Evolutionary conservation across 2,113 vertebrate species (phyloP), one percentile per base, ranked within the genome.

Genomic region (Gopherus evgoodei): DNA sequence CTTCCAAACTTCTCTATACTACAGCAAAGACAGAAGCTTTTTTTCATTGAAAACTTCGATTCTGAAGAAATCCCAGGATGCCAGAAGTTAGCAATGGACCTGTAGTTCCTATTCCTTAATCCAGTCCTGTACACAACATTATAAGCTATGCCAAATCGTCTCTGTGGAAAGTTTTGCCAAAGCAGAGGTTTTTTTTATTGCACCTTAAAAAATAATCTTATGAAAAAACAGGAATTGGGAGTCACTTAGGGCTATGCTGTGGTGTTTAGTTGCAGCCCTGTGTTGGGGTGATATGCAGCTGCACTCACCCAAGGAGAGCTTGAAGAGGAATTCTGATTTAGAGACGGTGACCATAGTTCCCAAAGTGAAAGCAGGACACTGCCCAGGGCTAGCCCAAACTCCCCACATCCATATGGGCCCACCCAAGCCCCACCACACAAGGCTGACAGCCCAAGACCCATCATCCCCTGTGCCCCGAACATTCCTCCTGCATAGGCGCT

Each of bases 261-360:
- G n/a, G 13, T 25, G 47, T 80, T 83, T 93, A 1, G 7, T 52
- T 19, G 84, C 14, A 8, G 35, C 78, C 11, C 2, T 84, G 7
- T 0, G 0, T 8, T 27, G 31, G 50, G 24, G 2, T 47, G 69
- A 12, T 47, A 11, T 24, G 1, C 52, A 5, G 59, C 50, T 57
- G 22, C 10, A 27, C 24, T 4, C 10, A 57, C 56, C 56, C 24
- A 27, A 57, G 56, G 56, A 27, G 24, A 57, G 10, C 56, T 57
- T 57, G 24, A 92, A 93, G 89, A 52, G 24, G 5, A 75, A 35
- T 12, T 11, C 25, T 29, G 50, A 5, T 52, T 52, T 17, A 52
- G 14, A 52, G 16, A 52, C 2, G 50, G 50, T 52, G 16, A 52
- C 50, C 50, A 52, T 52, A 52, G 5, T 52, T 52, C 50, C 50